Evolutionary conservation across 2,888 invertebrate species (phyloP), one percentile per base, ranked within the genome.

Genomic region (Ecliptopera silaceata): DNA sequence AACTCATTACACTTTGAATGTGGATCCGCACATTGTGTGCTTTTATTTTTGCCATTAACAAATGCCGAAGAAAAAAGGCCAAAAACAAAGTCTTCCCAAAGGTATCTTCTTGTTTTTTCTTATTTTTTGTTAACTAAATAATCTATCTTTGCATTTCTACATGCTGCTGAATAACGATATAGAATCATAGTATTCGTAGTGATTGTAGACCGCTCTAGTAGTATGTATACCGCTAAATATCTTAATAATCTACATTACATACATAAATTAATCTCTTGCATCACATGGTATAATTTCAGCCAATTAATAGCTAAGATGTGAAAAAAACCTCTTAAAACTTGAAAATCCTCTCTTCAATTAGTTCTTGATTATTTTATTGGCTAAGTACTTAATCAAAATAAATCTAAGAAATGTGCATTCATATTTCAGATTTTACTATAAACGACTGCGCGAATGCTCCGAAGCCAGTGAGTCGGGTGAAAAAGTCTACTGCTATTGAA

Each of bases 371-470:
- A 8, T 26, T 26, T 26, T 26, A 26, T 6, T 26, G 1, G 22
- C 22, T 22, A 22, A 6, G 10, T 8, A n/a, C n/a, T n/a, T n/a
- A 26, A 6, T 26, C 5, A 22, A 22, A 22, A 1, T 4, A 4
- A 8, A 22, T 22, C 22, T 22, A 22, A 1, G 5, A 22, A 13
- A 17, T 11, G 29, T 39, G 26, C 18, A 15, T 34, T 22, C n/a
- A 41, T 44, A 15, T 87, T 88, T 39, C 84, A 94, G 94, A 94
- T 83, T 90, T 94, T 58, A 94, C 94, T 10, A 82, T 95, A 74
- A 92, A 93, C 70, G 94, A 95, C 72, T 93, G 92, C 78, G 94
- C 94, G 3, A 93, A 95, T 80, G 92, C 94, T 4, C 67, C 74
- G 20, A 88, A 85, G 71, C 80, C 83, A 13, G 75, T 80, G 1